These are phyloP conservation scores for Hemiscyllium ocellatum DNA, from an alignment of 2,113 vertebrate genomes.

Conservation along the genomic window DNA sequence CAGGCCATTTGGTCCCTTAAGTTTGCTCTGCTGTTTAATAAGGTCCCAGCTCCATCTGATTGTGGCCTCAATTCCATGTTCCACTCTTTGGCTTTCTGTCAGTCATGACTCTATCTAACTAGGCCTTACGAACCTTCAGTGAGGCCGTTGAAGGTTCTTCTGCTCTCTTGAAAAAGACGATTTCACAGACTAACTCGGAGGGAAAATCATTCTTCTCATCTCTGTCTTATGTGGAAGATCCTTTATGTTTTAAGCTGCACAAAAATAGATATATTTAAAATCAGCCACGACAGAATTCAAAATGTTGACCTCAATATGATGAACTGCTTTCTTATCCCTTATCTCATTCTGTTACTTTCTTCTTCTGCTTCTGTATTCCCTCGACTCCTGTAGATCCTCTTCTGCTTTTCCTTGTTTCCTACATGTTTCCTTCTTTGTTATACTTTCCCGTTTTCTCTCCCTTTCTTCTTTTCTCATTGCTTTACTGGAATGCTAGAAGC, in stretches of 20 bases:
- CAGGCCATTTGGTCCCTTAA: too few species aligned
- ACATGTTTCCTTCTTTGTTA: background rate
- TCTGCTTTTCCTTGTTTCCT: background rate
- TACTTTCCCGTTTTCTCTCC: background rate
- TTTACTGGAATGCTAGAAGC: background rate
- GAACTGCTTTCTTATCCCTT: background rate
- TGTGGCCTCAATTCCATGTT: too few species aligned
- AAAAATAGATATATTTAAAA: background rate
- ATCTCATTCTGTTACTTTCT: background rate
- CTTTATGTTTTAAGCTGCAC: background rate
- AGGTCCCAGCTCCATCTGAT: too few species aligned
- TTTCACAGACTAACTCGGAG: too few species aligned
- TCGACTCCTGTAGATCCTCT: background rate
- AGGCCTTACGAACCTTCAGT: too few species aligned
- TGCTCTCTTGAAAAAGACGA: too few species aligned
- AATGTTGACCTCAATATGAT: background rate
- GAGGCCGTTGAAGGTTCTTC: too few species aligned
- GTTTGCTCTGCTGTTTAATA: too few species aligned
- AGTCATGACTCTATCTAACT: too few species aligned
- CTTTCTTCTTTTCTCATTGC: background rate
- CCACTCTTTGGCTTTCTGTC: too few species aligned
- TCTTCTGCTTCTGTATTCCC: background rate
- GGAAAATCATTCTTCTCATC: too few species aligned
- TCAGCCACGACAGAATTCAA: background rate
- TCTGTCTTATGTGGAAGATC: too few species aligned